Conservation (phyloP, 2,113 vertebrate species). For the Pycnonotus jocosus region DNA sequence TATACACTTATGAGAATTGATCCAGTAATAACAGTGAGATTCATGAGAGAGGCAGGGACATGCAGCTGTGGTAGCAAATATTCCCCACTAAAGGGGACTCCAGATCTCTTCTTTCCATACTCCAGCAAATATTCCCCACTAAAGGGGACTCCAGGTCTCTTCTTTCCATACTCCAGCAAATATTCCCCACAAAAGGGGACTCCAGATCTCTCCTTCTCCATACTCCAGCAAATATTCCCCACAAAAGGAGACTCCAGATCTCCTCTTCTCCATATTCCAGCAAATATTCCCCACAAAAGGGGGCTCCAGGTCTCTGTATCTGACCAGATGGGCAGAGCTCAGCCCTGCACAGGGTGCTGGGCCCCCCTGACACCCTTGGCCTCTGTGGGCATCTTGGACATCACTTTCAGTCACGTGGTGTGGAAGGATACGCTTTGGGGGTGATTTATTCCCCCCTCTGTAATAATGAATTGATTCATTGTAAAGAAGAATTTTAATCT, state of each 20-base stretch:
- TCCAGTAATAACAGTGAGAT: not conserved
- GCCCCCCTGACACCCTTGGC: not conserved
- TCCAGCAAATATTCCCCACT: not conserved
- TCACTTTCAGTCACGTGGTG: rapidly evolving
- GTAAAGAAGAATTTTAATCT: not conserved
- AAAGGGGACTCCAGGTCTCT: not conserved
- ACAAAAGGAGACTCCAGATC: too few relatives aligned
- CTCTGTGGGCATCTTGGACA: not conserved
- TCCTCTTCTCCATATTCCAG: not conserved
- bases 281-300: too few relatives aligned
- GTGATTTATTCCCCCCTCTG: not conserved
- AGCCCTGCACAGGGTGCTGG: rapidly evolving
- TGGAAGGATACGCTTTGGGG: not conserved
- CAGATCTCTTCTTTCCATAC: not conserved
- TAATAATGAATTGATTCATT: not conserved
- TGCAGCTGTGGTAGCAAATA: not conserved
- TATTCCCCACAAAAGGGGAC: not conserved
- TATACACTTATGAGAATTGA: not conserved
- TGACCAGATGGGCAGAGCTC: not conserved
- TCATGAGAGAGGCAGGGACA: not conserved
- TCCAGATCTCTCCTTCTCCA: not conserved
- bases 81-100: not conserved
- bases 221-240: not conserved
- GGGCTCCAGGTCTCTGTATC: not conserved
- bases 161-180: not conserved